These are phyloP conservation scores for Dinoponera quadriceps DNA, from an alignment of 1,140 invertebrate genomes.

Conservation along the genomic window DNA sequence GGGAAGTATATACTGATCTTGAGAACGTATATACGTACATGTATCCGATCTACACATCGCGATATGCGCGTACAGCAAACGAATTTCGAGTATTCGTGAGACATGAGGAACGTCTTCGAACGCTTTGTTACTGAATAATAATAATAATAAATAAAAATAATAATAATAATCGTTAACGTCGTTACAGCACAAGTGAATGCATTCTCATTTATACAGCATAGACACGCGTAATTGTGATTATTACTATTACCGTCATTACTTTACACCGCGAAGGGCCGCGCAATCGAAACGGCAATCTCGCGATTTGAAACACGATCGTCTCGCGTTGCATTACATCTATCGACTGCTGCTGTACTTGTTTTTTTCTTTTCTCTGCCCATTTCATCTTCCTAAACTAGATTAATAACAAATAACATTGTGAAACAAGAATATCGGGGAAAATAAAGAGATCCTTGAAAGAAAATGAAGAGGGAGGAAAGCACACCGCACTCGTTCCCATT, in stretches of 20 bases:
- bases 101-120: slow-evolving; percentile 40
- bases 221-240: slow-evolving; percentile 66
- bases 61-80: slow-evolving; percentile 44
- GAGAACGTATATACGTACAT: slow-evolving; percentile 18
- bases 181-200: slow-evolving; percentile 58
- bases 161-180: slow-evolving; percentile 48
- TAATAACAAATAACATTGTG: slow-evolving; percentile 79
- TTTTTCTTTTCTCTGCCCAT: slow-evolving; percentile 69
- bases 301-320: slow-evolving; percentile 64
- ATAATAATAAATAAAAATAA: no score
- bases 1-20: slow-evolving; percentile 23
- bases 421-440: slow-evolving; percentile 77
- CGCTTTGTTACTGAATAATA: slow-evolving; percentile 48
- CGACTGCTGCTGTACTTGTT: slow-evolving; percentile 77
- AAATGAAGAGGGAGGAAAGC: background rate
- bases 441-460: slow-evolving; percentile 73
- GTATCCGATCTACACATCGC: background rate
- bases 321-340: slow-evolving; percentile 78
- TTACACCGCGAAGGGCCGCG: slow-evolving; percentile 59
- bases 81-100: slow-evolving; percentile 52
- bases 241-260: slow-evolving; percentile 68
- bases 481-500: background rate
- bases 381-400: slow-evolving; percentile 80
- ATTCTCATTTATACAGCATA: slow-evolving; percentile 68
- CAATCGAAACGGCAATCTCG: slow-evolving; percentile 56